A percentile compares a stretch with the other conserved stretches of the same genome.
Conservation (phyloP, 1,140 invertebrate genomes). For the Phocides pigmalion region DNA sequence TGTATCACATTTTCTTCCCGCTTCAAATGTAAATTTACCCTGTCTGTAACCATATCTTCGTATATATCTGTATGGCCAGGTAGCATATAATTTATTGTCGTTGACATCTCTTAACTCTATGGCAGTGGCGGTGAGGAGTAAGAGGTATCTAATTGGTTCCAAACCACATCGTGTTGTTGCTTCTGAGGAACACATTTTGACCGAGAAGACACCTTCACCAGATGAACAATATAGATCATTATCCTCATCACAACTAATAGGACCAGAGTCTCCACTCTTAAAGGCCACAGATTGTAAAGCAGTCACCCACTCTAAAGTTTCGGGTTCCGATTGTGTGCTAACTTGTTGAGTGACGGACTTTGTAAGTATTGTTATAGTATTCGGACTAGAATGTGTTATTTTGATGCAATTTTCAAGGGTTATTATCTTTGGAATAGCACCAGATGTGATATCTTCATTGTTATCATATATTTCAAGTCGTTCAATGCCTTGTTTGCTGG, state of each 20-base stretch:
- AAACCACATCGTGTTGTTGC: conserved; percentile 90
- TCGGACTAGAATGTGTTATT: conserved; percentile 88
- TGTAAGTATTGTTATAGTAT: conserved; percentile 88
- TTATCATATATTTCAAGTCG: conserved; percentile 93
- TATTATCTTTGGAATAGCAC: conserved; percentile 88
- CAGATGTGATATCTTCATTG: conserved; percentile 88
- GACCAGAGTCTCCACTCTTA: conserved; percentile 86
- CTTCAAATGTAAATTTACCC: conserved; percentile 94
- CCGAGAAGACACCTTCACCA: conserved; percentile 90
- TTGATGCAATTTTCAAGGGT: conserved; percentile 94
- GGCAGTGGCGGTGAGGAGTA: conserved; percentile 89
- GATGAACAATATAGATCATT: conserved; percentile 94
- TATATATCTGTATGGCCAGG: conserved; percentile 95
- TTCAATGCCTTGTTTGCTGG: conserved; percentile 92
- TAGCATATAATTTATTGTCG: conserved; percentile 87
- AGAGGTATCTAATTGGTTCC: conserved; percentile 88
- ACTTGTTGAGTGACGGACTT: conserved; percentile 89
- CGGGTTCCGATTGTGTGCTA: conserved; percentile 87
- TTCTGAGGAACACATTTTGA: conserved; percentile 91
- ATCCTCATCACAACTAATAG: conserved; percentile 90
- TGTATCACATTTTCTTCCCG: conserved; percentile 93
- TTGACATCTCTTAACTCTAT: conserved; percentile 89
- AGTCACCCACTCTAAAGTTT: conserved; percentile 90
- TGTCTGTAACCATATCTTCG: conserved; percentile 92
- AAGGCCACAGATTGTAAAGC: conserved; percentile 93